Percentiles rank a stretch among this genome's conserved stretches.
Conservation (phyloP, 2,113 vertebrate genomes). For the Carollia perspicillata region DNA sequence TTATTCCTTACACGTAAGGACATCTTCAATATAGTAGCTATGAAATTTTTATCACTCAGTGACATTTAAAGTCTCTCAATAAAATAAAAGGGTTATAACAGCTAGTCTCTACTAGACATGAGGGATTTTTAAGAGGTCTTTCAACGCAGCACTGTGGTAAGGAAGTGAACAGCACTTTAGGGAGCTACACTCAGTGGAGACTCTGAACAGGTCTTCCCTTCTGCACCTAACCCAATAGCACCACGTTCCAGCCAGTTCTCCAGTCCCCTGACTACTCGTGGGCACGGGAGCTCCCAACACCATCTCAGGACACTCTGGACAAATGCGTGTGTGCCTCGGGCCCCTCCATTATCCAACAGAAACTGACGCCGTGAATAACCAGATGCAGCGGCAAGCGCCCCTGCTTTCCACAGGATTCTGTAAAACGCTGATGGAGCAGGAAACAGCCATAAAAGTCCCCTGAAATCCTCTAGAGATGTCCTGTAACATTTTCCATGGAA, state of each 20-base stretch:
- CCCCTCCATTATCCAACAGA: not conserved
- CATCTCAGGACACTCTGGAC: not conserved
- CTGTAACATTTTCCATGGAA: slow-evolving; percentile 78
- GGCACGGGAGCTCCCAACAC: not conserved
- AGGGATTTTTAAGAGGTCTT: not conserved
- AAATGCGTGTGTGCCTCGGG: not conserved
- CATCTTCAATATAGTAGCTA: not conserved
- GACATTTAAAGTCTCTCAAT: not conserved
- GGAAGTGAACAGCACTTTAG: not conserved
- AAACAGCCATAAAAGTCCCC: slow-evolving; percentile 73
- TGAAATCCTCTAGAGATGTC: slow-evolving; percentile 74
- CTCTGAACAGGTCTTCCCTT: not conserved
- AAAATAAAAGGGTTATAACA: not conserved
- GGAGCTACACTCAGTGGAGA: not conserved
- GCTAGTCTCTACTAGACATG: not conserved
- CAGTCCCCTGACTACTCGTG: no score
- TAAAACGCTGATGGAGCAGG: slow-evolving; percentile 66
- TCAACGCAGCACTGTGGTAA: not conserved
- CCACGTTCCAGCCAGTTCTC: not conserved
- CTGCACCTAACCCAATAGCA: no score
- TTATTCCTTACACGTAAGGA: not conserved
- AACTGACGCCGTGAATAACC: not conserved
- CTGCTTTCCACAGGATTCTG: slow-evolving; percentile 56
- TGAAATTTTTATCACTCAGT: not conserved
- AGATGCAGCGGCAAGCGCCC: not conserved